phyloP scores from a whole-genome alignment of 2,888 invertebrate genomes.

The Eugnorisma glareosa region DNA sequence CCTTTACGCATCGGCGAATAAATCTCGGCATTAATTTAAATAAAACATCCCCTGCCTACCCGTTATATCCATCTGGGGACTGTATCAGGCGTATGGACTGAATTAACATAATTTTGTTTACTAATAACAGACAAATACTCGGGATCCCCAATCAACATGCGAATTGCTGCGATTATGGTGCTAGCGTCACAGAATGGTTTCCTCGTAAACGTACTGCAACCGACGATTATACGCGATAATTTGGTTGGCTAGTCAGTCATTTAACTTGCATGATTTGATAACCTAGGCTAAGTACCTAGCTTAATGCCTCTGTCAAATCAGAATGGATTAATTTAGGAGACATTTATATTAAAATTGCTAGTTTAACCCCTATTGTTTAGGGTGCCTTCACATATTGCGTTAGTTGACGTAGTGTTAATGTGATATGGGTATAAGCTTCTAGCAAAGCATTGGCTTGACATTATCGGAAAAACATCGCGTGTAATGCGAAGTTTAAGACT shows the following conservation, averaged over 20 bases:
- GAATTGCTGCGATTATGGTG: constrained; percentile 21
- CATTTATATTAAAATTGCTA: constrained; percentile 19
- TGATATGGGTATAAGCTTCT: neutral
- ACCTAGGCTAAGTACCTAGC: constrained; percentile 19
- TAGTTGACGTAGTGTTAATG: neutral
- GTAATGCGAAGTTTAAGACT: neutral
- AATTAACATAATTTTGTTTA: constrained; percentile 16
- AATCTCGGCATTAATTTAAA: constrained; percentile 23
- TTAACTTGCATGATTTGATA: constrained; percentile 17
- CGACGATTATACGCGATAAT: constrained; percentile 3
- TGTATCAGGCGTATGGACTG: neutral
- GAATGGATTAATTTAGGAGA: constrained; percentile 20
- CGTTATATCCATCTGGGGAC: constrained; percentile 8
- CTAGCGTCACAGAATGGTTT: neutral
- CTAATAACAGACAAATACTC: constrained; percentile 16
- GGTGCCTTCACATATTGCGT: neutral
- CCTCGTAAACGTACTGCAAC: neutral
- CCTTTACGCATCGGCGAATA: constrained; percentile 2
- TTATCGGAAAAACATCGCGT: neutral
- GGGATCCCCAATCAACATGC: constrained; percentile 22
- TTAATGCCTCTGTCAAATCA: constrained; percentile 7
- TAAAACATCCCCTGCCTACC: constrained; percentile 12
- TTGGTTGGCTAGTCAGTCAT: constrained; percentile 24
- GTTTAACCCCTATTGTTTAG: neutral
- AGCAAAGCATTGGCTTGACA: neutral